Evolutionary conservation across 2,888 invertebrate genomes (phyloP), one percentile per base, ranked within the genome.

Genomic region (Platypus cylindrus): DNA sequence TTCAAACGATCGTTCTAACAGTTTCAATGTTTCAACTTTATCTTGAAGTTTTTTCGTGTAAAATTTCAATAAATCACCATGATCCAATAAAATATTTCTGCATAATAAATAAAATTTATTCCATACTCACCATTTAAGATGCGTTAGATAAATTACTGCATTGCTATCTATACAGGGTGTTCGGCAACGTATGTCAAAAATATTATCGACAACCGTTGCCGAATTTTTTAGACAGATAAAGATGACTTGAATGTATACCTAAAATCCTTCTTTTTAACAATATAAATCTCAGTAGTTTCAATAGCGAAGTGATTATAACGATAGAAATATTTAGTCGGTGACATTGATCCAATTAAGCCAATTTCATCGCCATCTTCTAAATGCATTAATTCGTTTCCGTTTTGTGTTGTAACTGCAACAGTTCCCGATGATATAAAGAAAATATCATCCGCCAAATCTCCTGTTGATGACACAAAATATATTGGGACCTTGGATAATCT

Each of bases 321-420:
- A 3, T 48, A 42, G 18, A 32, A 32, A 3, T 39, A 31, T 3
- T 41, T 32, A 4, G 23, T 5, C 8, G 16, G 2, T 2, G 17
- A 16, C 20, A 41, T 36, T 8, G 30, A 24, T 15, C 38, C 36
- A 3, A 51, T 43, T 38, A 60, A 56, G 1, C 67, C 67, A 41
- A 67, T 63, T 38, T 59, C 52, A 17, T 59, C 68, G 0, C 73
- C 73, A 40, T 73, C 73, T 44, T 68, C 63, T 5, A 70, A 47
- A 44, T 66, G 65, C 15, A 51, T 53, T 18, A 62, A 67, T 62
- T 75, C 75, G 33, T 64, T 63, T 3, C 63, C 64, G 1, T 56
- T 52, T 2, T 38, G 35, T 2, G 62, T 59, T 30, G 59, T 60
- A 18, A 65, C 54, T 0, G 64, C 62, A 1, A 68, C 66, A 0